A percentile compares a stretch with the other conserved stretches of the same genome.
These are phyloP conservation scores for Bradynema listronoti DNA, from an alignment of 1,140 invertebrate genomes.

Conservation along the genomic window DNA sequence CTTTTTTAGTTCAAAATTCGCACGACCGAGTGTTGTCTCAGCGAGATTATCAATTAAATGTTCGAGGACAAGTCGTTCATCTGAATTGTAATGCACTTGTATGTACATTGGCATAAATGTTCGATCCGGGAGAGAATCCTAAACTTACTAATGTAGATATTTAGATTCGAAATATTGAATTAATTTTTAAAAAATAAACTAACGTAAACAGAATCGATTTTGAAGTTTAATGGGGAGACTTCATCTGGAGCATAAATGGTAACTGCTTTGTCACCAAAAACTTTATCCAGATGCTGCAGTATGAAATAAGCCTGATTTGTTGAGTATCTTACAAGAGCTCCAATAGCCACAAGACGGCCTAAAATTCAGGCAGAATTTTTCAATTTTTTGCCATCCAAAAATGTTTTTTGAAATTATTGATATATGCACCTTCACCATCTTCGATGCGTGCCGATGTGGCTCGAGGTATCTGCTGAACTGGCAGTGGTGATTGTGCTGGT, in stretches of 20 bases:
- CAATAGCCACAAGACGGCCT: slow-evolving; percentile 39
- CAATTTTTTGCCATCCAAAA: neutral
- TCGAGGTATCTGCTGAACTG: slow-evolving; percentile 34
- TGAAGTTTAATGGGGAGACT: slow-evolving; percentile 30
- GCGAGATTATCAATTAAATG: slow-evolving; percentile 50
- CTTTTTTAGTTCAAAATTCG: slow-evolving; percentile 54
- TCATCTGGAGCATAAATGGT: slow-evolving; percentile 28
- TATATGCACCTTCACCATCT: slow-evolving; percentile 28
- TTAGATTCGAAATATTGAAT: neutral
- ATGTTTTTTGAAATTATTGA: neutral
- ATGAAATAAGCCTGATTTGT: slow-evolving; percentile 46
- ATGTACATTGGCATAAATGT: slow-evolving; percentile 46
- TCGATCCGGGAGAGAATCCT: slow-evolving; percentile 38
- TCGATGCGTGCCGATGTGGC: slow-evolving; percentile 30
- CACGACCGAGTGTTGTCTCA: slow-evolving; percentile 45
- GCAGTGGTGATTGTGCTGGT: slow-evolving; percentile 36
- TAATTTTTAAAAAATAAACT: slow-evolving; percentile 11
- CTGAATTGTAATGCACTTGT: slow-evolving; percentile 53
- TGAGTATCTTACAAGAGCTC: slow-evolving; percentile 34
- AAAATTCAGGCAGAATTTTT: slow-evolving; percentile 15
- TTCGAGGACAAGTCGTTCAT: slow-evolving; percentile 41
- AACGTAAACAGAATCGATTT: slow-evolving; percentile 31
- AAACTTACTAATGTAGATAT: slow-evolving; percentile 16
- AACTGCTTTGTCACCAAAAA: slow-evolving; percentile 36
- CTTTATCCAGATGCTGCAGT: slow-evolving; percentile 35